These are phyloP conservation scores for Rhodophaea formosa DNA, from an alignment of 2,888 invertebrate genomes.

Conservation along the genomic window DNA sequence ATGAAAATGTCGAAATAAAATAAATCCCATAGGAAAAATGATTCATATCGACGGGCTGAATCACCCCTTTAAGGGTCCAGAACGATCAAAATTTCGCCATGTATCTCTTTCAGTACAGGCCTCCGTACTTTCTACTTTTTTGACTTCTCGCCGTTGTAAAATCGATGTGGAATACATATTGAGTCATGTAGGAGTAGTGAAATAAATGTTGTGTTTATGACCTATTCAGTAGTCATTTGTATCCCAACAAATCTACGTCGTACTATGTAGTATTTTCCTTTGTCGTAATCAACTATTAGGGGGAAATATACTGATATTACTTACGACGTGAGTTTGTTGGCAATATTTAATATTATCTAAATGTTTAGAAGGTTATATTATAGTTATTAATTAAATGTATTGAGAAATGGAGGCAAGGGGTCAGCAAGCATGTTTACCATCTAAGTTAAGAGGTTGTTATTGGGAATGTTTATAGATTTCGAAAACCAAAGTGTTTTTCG, in stretches of 20 bases:
- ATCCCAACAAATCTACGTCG: neutral
- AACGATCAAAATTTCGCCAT: no score
- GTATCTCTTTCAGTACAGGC: no score
- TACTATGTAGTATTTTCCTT: no score
- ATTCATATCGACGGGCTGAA: no score
- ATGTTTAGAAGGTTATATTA: neutral
- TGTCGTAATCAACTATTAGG: no score
- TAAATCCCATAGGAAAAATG: no score
- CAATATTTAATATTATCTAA: neutral
- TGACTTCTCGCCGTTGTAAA: no score
- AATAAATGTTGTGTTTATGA: neutral
- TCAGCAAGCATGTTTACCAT: neutral
- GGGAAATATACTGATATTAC: neutral
- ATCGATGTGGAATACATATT: neutral
- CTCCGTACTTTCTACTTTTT: no score
- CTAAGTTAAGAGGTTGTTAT: neutral
- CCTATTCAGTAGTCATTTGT: neutral
- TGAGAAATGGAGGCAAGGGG: neutral
- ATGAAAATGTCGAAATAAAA: no score
- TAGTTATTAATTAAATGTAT: neutral
- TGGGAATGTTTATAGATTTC: no score
- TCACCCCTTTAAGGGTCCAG: no score
- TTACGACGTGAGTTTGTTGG: neutral
- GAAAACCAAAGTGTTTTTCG: no score
- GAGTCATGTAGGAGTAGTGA: neutral